These are phyloP conservation scores for Scaptodrosophila lebanonensis DNA, from an alignment of 1,140 invertebrate genomes.

Conservation along the genomic window DNA sequence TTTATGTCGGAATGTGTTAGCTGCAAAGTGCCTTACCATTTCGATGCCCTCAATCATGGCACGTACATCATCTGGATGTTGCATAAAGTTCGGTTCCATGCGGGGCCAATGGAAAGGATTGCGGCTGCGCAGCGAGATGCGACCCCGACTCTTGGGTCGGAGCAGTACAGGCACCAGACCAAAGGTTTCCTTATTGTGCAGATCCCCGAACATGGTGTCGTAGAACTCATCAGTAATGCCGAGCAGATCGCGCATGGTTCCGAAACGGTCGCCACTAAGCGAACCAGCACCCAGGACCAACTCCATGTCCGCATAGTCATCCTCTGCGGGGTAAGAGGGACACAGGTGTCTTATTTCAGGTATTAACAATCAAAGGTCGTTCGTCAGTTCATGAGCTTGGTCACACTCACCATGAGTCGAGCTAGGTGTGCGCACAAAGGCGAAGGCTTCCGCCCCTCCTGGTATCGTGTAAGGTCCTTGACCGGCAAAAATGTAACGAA, in stretches of 20 bases:
- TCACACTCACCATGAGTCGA: slow-evolving; percentile 45
- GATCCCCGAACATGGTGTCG: slow-evolving; percentile 79
- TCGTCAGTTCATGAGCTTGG: too few species aligned
- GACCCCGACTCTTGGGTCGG: slow-evolving; percentile 86
- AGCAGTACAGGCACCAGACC: slow-evolving; percentile 84
- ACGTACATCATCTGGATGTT: slow-evolving; percentile 82
- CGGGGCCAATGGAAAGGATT: slow-evolving; percentile 86
- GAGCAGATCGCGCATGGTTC: slow-evolving; percentile 81
- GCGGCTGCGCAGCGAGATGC: slow-evolving; percentile 81
- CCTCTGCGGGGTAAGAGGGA: slow-evolving; percentile 20
- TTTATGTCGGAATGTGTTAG: too few species aligned
- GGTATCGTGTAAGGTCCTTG: slow-evolving; percentile 84
- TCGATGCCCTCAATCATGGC: slow-evolving; percentile 86
- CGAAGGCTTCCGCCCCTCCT: slow-evolving; percentile 84
- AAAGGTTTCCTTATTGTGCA: slow-evolving; percentile 79
- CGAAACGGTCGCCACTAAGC: slow-evolving; percentile 84
- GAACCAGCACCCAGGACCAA: slow-evolving; percentile 85
- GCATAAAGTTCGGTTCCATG: slow-evolving; percentile 88
- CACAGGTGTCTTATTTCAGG: neutral
- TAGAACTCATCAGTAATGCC: slow-evolving; percentile 82
- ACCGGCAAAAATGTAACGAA: slow-evolving; percentile 79
- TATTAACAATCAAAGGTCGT: too few species aligned
- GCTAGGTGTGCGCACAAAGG: slow-evolving; percentile 82
- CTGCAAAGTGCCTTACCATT: too few species aligned
- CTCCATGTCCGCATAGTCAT: slow-evolving; percentile 84